phyloP scores from a whole-genome alignment of 2,113 vertebrate species.

The Pomatostomus ruficeps region DNA sequence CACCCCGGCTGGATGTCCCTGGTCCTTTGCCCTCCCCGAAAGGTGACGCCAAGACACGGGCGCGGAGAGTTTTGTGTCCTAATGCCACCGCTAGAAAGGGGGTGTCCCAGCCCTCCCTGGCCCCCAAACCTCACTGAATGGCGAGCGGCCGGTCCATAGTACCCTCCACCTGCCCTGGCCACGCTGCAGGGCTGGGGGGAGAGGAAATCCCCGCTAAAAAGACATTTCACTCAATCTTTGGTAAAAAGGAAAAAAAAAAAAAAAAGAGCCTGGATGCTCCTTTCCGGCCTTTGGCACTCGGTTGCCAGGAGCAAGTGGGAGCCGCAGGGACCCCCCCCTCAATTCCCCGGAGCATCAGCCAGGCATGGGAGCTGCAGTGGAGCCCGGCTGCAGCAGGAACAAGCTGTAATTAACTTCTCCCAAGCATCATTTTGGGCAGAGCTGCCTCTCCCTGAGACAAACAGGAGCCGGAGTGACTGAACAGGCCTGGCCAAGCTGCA shows the following conservation, averaged over 20 bases:
- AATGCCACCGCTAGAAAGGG: background rate
- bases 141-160: background rate
- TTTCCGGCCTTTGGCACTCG: background rate
- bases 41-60: background rate
- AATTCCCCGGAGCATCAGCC: background rate
- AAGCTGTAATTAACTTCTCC: constrained; percentile 46
- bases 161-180: background rate
- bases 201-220: background rate
- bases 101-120: background rate
- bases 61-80: background rate
- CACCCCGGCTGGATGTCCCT: background rate
- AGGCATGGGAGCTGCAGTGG: constrained; percentile 18
- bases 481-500: background rate
- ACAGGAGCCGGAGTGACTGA: background rate
- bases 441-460: background rate
- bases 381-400: constrained; percentile 22
- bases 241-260: background rate
- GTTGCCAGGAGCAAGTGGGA: background rate
- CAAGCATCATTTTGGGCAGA: background rate
- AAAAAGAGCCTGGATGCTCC: background rate
- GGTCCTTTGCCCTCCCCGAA: background rate
- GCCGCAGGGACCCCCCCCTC: background rate
- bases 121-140: background rate
- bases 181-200: background rate
- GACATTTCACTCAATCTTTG: background rate